These are phyloP conservation scores for Hippocampus comes DNA, from an alignment of 2,113 vertebrate species.

Conservation along the genomic window DNA sequence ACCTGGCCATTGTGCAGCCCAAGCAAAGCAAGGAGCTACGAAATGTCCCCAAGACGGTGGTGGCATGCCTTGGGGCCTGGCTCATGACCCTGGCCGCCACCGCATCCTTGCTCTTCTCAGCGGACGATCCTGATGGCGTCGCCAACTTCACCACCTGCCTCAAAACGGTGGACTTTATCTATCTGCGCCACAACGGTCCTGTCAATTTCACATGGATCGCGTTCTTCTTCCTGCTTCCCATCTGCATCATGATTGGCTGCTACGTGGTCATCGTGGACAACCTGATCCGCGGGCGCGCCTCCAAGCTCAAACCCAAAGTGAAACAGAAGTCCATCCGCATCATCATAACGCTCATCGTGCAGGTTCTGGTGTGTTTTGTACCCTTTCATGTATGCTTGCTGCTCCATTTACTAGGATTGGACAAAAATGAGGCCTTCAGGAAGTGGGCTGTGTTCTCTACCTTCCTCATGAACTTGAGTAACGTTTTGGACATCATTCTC, in stretches of 20 bases:
- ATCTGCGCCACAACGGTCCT: slow-evolving; percentile 76
- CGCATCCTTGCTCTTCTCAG: slow-evolving; percentile 76
- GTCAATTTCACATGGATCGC: slow-evolving; percentile 82
- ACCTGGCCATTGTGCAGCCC: slow-evolving; percentile 92
- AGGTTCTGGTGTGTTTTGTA: slow-evolving; percentile 88
- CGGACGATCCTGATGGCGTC: slow-evolving; percentile 76
- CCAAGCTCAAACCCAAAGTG: slow-evolving; percentile 90
- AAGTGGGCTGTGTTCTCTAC: slow-evolving; percentile 87
- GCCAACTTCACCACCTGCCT: slow-evolving; percentile 83
- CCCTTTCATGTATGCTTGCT: slow-evolving; percentile 88
- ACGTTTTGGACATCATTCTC: slow-evolving; percentile 89
- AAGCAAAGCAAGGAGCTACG: slow-evolving; percentile 87
- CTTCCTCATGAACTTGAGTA: slow-evolving; percentile 94
- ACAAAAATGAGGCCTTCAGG: slow-evolving; percentile 55
- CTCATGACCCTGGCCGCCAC: slow-evolving; percentile 83
- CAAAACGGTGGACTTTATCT: slow-evolving; percentile 86
- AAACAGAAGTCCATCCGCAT: slow-evolving; percentile 94
- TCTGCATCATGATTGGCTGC: slow-evolving; percentile 89
- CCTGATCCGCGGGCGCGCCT: slow-evolving; percentile 83
- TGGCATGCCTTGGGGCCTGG: slow-evolving; percentile 82
- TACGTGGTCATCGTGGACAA: slow-evolving; percentile 87
- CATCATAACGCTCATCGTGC: slow-evolving; percentile 86
- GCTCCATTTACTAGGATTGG: slow-evolving; percentile 73
- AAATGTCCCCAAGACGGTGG: slow-evolving; percentile 83
- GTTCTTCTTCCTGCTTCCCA: slow-evolving; percentile 88